phyloP scores from a whole-genome alignment of 37 sponge, comb jelly and placozoan species.

The Axinella damicornis region DNA sequence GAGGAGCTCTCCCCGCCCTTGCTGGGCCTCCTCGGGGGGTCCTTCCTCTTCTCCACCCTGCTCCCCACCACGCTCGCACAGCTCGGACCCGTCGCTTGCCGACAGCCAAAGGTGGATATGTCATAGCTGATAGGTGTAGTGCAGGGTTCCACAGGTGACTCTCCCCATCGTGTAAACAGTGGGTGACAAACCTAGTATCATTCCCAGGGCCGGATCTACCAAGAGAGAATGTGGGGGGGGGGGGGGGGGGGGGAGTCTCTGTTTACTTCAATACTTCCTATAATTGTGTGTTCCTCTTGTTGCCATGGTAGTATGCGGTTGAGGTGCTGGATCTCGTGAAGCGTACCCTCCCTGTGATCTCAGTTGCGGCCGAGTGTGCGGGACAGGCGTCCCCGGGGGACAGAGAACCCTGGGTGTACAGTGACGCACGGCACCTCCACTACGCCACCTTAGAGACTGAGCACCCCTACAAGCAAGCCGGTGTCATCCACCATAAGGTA shows the following conservation, averaged over 20 bases:
- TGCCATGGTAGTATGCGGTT: constrained; percentile 63
- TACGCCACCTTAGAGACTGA: constrained; percentile 90
- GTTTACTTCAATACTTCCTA: no score
- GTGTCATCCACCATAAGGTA: constrained; percentile 82
- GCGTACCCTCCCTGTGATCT: constrained; percentile 66
- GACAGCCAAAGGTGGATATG: constrained; percentile 80
- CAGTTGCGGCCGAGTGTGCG: constrained; percentile 33
- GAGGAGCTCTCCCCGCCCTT: constrained; percentile 15
- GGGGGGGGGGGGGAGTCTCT: no score
- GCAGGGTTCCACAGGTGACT: no score
- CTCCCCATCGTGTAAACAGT: no score
- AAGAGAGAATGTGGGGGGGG: no score
- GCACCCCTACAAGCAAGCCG: constrained; percentile 90
- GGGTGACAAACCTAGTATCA: no score
- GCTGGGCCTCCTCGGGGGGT: constrained; percentile 61
- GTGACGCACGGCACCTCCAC: constrained; percentile 61
- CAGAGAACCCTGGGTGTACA: constrained; percentile 14
- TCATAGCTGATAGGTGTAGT: no score
- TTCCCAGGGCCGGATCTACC: no score
- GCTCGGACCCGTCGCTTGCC: constrained; percentile 80
- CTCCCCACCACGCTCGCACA: constrained; percentile 85
- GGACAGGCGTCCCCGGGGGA: neutral
- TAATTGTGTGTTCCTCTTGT: no score
- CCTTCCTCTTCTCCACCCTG: constrained; percentile 84
- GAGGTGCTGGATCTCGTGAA: constrained; percentile 76